A percentile compares a stretch with the other conserved stretches of the same genome.
Evolutionary conservation across 37 sponge, comb jelly and placozoan species (phyloP).

Genomic region (Eunapius fragilis): DNA sequence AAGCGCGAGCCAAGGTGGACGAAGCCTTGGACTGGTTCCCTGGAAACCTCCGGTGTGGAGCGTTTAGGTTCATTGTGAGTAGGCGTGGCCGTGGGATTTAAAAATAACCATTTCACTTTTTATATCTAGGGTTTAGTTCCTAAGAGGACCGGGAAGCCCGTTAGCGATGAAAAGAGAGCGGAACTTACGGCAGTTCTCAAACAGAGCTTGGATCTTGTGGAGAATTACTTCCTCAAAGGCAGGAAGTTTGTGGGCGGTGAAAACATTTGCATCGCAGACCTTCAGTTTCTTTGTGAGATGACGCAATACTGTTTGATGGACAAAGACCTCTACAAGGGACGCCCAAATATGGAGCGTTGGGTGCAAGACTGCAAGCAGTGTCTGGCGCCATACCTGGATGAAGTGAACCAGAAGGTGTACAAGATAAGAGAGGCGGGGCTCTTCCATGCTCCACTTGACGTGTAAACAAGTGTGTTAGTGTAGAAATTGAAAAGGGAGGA

Average conservation of each 20-base stretch:
- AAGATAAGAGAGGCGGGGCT: slow-evolving; percentile 9
- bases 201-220: slow-evolving; percentile 31
- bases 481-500: neutral
- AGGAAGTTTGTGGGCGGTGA: slow-evolving; percentile 65
- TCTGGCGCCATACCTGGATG: slow-evolving; percentile 60
- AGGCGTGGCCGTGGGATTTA: neutral
- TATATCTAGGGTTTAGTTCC: slow-evolving; percentile 29
- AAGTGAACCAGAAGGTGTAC: slow-evolving; percentile 12
- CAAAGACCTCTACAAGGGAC: slow-evolving; percentile 57
- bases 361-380: slow-evolving; percentile 46
- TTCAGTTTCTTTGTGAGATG: slow-evolving; percentile 57
- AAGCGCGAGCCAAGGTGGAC: slow-evolving; percentile 53
- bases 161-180: slow-evolving; percentile 27
- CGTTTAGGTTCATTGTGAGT: slow-evolving; percentile 54
- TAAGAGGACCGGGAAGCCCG: slow-evolving; percentile 27
- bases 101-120: neutral
- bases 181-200: slow-evolving; percentile 16
- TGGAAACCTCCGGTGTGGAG: slow-evolving; percentile 55
- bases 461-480: neutral
- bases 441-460: neutral
- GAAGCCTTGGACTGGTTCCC: slow-evolving; percentile 71
- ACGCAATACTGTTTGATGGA: slow-evolving; percentile 49
- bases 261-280: slow-evolving; percentile 70
- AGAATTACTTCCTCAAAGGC: slow-evolving; percentile 61
- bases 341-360: slow-evolving; percentile 64